These are phyloP conservation scores for Crotalus helleri DNA, from an alignment of 2,113 vertebrate species.

Conservation along the genomic window DNA sequence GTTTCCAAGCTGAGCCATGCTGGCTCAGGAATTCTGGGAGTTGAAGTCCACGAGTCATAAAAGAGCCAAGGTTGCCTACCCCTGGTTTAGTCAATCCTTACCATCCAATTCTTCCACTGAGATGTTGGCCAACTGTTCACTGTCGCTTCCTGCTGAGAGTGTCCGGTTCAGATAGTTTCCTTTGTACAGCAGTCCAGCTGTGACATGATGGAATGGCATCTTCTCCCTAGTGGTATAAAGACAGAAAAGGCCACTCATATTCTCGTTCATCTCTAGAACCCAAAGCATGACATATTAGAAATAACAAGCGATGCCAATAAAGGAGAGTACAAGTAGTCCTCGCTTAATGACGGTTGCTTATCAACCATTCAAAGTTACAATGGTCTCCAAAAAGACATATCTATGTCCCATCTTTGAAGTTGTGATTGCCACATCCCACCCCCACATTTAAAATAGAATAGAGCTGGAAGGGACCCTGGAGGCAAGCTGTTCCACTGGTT, in stretches of 20 bases:
- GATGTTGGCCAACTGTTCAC: conserved; percentile 91
- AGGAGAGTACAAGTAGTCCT: neutral
- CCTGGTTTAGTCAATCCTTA: conserved; percentile 65
- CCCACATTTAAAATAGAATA: no score
- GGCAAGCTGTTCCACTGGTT: no score
- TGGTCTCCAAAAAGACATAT: no score
- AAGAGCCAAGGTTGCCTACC: no score
- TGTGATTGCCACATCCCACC: no score
- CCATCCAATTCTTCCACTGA: conserved; percentile 94
- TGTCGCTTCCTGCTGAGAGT: conserved; percentile 90
- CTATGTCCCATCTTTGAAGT: no score
- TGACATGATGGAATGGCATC: conserved; percentile 99
- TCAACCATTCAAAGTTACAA: no score
- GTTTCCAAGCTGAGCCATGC: no score
- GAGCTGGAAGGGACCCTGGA: no score
- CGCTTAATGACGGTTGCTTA: neutral
- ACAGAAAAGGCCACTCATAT: neutral
- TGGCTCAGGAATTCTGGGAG: no score
- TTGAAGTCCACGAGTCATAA: no score
- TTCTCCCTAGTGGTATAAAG: conserved; percentile 79
- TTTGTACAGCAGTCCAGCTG: conserved; percentile 96
- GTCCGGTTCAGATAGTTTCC: conserved; percentile 96
- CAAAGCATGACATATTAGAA: neutral
- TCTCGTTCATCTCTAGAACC: accelerated
- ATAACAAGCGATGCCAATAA: neutral